Conservation (phyloP, 2,797 vertebrate species). For the Falco novaeseelandiae region DNA sequence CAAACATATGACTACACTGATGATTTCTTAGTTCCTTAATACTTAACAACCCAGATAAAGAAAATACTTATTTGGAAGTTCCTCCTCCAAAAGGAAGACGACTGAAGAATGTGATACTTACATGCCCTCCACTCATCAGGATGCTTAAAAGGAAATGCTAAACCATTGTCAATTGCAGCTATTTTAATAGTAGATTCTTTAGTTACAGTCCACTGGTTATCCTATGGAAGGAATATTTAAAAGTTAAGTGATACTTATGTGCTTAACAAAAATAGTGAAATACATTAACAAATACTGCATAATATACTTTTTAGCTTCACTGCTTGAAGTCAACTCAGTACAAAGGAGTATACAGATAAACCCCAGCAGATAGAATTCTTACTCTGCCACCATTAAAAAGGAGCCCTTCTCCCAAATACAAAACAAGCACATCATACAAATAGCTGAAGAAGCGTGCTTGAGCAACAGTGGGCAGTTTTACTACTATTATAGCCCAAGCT, state of each 20-base stretch:
- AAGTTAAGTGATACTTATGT: not conserved
- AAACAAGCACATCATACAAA: not conserved
- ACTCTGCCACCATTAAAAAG: not conserved
- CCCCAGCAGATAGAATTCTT: not conserved
- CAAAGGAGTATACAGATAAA: not conserved
- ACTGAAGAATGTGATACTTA: constrained; percentile 73
- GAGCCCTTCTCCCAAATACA: not conserved
- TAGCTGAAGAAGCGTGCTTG: not conserved
- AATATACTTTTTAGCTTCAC: not conserved
- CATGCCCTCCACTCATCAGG: constrained; percentile 98
- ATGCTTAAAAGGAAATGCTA: constrained; percentile 98
- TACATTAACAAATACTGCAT: not conserved
- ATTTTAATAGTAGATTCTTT: constrained; percentile 89
- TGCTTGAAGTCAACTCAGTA: not conserved
- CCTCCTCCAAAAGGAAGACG: not conserved
- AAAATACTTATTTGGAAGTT: not conserved
- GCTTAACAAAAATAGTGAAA: not conserved
- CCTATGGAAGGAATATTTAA: constrained; percentile 70
- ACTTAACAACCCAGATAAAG: not conserved
- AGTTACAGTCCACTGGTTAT: constrained; percentile 80
- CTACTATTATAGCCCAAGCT: not conserved
- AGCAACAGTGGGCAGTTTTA: not conserved
- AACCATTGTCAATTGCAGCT: constrained; percentile 96
- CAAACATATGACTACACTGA: not conserved
- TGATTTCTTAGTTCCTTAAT: not conserved